Conservation (phyloP, 92 coral and sea anemone genomes). For the Umimayanthus chanpuru region DNA sequence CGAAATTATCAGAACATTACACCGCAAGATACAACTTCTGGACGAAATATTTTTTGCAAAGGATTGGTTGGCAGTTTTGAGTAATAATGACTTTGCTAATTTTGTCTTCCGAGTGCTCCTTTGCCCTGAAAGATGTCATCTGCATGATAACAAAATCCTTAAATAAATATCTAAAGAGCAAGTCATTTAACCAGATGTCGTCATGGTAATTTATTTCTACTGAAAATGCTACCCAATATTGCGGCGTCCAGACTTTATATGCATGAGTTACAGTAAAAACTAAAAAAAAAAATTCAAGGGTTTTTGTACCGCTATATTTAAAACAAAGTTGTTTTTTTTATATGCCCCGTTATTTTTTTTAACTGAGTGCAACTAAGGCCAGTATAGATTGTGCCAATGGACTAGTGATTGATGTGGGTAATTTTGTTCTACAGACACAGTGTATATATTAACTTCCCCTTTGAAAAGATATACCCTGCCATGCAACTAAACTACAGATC, state of each 20-base stretch:
- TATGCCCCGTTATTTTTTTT: no score
- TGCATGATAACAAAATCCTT: slow-evolving; percentile 13
- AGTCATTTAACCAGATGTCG: neutral
- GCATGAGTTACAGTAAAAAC: no score
- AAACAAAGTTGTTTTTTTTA: no score
- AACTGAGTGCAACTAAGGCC: no score
- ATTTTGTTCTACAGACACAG: no score
- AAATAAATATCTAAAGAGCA: neutral
- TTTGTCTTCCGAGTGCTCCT: slow-evolving; percentile 27
- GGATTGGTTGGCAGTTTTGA: neutral
- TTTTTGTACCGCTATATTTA: no score
- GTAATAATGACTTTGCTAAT: slow-evolving; percentile 5
- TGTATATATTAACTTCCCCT: neutral
- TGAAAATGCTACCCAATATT: neutral
- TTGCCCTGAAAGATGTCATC: slow-evolving; percentile 1
- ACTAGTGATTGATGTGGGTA: no score
- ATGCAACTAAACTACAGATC: no score
- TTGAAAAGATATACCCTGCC: neutral
- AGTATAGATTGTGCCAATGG: no score
- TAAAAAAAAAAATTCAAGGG: no score
- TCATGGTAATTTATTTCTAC: neutral
- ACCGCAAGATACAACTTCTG: no score
- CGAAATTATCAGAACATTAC: neutral
- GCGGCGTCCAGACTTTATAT: neutral
- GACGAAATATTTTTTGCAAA: neutral